These are phyloP conservation scores for Hylaeus anthracinus DNA, from an alignment of 1,140 invertebrate genomes.

Conservation along the genomic window DNA sequence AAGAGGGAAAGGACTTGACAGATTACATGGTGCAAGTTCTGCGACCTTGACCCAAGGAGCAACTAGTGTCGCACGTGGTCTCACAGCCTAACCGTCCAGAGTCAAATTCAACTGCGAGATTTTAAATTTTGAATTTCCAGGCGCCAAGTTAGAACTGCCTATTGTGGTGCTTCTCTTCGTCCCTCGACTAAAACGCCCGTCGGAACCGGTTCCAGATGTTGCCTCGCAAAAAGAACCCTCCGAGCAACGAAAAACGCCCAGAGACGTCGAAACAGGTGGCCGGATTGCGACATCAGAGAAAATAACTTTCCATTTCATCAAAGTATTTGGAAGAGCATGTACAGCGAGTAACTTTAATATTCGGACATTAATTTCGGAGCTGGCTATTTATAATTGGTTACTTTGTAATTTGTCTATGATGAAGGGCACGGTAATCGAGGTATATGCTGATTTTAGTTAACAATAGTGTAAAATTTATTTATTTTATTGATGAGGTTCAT, in stretches of 20 bases:
- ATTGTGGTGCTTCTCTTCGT: neutral
- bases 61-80: constrained; percentile 33
- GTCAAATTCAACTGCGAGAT: too few species aligned
- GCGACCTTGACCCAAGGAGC: constrained; percentile 43
- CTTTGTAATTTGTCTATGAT: too few species aligned
- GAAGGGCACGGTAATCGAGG: too few species aligned
- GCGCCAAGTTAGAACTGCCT: neutral
- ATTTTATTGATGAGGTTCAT: too few species aligned
- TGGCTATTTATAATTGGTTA: too few species aligned
- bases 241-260: neutral
- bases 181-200: neutral
- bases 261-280: constrained; percentile 21
- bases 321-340: constrained; percentile 12
- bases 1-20: constrained; percentile 30
- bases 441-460: too few species aligned
- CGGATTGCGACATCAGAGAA: constrained; percentile 28
- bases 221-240: neutral
- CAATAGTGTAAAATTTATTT: too few species aligned
- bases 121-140: too few species aligned
- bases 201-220: constrained; percentile 30
- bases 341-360: neutral
- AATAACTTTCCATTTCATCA: constrained; percentile 41
- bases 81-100: too few species aligned
- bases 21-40: constrained; percentile 36
- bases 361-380: too few species aligned